Evolutionary conservation across 92 coral and sea anemone species (phyloP).

Genomic region (Parazoanthus atlanticus): DNA sequence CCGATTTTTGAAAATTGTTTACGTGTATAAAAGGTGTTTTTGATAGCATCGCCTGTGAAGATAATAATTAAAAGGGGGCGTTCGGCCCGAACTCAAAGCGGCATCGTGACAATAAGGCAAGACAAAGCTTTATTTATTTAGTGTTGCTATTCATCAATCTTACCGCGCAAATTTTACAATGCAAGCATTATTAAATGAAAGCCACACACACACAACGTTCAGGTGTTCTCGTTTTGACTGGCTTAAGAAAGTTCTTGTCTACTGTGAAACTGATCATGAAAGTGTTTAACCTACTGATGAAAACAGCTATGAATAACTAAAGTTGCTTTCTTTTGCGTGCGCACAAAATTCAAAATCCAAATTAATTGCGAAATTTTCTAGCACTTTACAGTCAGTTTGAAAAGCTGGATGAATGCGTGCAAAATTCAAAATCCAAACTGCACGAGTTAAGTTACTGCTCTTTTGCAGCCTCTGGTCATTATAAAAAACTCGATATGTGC

Average conservation of each 20-base stretch:
- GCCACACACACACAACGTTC: conserved; percentile 2
- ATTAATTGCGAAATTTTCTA: neutral
- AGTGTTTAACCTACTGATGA: neutral
- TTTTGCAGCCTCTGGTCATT: too few relatives aligned
- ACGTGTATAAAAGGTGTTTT: neutral
- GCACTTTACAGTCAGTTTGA: conserved; percentile 10
- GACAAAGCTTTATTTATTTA: conserved; percentile 19
- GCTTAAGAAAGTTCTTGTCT: conserved; percentile 1
- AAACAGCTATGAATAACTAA: conserved; percentile 1
- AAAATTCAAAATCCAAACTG: neutral
- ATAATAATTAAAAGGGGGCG: conserved; percentile 23
- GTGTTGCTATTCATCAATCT: conserved; percentile 22
- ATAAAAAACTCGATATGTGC: too few relatives aligned
- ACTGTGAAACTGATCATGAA: neutral
- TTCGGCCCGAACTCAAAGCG: conserved; percentile 35
- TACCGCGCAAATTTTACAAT: conserved; percentile 17
- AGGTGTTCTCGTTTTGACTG: neutral
- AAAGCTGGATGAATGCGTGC: neutral
- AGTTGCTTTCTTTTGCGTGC: neutral
- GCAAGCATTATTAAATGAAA: neutral
- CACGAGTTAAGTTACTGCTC: neutral
- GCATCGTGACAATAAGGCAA: conserved; percentile 33
- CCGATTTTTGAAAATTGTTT: conserved; percentile 19
- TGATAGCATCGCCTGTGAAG: conserved; percentile 16
- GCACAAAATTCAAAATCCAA: neutral